These are phyloP conservation scores for Malurus leucopterus DNA, from an alignment of 2,797 vertebrate genomes.

Conservation along the genomic window DNA sequence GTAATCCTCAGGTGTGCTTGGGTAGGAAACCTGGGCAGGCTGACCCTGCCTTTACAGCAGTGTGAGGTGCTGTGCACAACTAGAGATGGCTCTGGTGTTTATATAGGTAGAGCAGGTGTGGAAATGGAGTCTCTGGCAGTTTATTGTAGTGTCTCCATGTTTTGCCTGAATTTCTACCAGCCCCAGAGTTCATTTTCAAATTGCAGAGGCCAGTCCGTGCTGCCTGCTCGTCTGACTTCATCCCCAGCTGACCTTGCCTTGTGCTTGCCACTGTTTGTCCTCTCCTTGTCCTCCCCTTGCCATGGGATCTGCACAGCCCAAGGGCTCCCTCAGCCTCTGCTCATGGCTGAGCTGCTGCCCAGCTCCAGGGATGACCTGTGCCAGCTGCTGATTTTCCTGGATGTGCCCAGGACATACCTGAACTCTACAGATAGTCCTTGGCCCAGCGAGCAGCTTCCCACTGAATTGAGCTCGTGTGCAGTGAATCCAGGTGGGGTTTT, in stretches of 20 bases:
- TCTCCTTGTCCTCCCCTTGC: neutral
- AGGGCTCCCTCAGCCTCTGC: neutral
- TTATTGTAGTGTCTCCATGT: slow-evolving; percentile 21
- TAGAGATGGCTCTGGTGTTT: neutral
- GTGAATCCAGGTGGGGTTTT: neutral
- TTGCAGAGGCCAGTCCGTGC: neutral
- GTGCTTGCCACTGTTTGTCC: accelerated
- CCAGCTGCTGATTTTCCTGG: neutral
- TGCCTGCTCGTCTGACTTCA: accelerated
- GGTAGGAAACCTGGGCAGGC: neutral
- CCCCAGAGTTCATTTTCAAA: neutral
- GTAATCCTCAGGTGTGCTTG: neutral
- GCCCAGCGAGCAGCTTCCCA: accelerated
- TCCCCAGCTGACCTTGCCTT: neutral
- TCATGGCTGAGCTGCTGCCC: neutral
- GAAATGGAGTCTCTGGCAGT: neutral
- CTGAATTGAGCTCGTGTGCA: neutral
- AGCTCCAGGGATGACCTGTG: neutral
- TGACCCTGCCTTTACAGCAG: neutral
- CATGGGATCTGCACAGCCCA: accelerated
- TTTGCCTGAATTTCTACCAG: neutral
- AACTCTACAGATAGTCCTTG: neutral
- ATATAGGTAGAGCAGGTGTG: neutral
- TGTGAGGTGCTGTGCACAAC: neutral
- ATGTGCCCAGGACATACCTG: neutral